These are phyloP conservation scores for Centropristis striata DNA, from an alignment of 2,113 vertebrate species.

Conservation along the genomic window DNA sequence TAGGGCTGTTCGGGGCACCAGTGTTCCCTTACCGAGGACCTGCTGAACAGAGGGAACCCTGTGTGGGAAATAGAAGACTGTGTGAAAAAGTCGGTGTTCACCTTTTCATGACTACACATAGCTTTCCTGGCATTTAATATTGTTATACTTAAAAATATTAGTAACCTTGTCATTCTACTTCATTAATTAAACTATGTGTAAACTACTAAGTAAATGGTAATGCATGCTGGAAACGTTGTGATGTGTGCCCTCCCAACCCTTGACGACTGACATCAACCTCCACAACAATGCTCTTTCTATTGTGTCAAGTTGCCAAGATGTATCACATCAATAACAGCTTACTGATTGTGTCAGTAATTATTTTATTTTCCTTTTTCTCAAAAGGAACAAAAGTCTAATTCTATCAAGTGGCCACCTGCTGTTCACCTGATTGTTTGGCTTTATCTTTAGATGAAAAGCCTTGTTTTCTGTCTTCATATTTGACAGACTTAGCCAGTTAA, in stretches of 20 bases:
- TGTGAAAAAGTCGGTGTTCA: not conserved
- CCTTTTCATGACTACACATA: not conserved
- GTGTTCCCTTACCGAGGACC: not conserved
- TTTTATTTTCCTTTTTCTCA: not conserved
- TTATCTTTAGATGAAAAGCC: not conserved
- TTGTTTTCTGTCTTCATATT: not conserved
- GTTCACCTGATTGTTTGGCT: not conserved
- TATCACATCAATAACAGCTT: not conserved
- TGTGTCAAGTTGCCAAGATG: not conserved
- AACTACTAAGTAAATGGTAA: not conserved
- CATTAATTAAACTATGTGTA: not conserved
- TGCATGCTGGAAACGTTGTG: not conserved
- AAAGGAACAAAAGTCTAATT: not conserved
- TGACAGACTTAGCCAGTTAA: not conserved
- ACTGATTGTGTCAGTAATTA: not conserved
- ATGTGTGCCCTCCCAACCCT: not conserved
- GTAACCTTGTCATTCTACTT: not conserved
- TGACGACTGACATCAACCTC: not conserved
- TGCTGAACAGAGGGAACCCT: conserved; percentile 35
- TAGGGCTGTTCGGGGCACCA: not conserved
- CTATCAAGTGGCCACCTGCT: not conserved
- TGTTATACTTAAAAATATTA: not conserved
- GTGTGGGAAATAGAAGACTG: conserved; percentile 3
- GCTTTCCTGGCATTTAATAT: not conserved
- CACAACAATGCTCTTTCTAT: conserved; percentile 2